phyloP scores from a whole-genome alignment of 2,113 vertebrate genomes.

The Enhydra lutris region DNA sequence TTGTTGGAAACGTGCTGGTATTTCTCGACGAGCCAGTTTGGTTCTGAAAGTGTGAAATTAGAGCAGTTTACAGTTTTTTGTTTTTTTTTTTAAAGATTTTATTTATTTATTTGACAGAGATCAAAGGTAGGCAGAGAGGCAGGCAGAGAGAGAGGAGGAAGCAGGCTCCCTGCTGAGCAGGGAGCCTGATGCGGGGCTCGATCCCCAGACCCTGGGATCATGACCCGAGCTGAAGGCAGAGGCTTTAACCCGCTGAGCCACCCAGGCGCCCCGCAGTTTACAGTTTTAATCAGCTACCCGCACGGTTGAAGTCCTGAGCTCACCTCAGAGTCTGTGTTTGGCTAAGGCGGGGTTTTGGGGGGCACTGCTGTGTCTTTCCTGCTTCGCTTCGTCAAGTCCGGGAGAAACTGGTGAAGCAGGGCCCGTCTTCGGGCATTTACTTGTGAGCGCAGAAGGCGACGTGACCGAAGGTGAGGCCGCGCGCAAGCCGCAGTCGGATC shows the following conservation, averaged over 20 bases:
- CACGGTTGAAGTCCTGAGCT: not conserved
- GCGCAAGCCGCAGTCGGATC: not conserved
- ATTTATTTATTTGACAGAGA: too few relatives aligned
- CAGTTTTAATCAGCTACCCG: not conserved
- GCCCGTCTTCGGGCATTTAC: not conserved
- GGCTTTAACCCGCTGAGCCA: too few relatives aligned
- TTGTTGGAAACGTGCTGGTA: not conserved
- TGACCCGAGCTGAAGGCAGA: too few relatives aligned
- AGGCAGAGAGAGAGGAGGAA: too few relatives aligned
- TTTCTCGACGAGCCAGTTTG: constrained; percentile 44
- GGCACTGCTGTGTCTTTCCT: not conserved
- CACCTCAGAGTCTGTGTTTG: not conserved
- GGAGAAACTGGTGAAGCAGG: not conserved
- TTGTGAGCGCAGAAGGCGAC: too few relatives aligned
- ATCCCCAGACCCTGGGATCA: too few relatives aligned
- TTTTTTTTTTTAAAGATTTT: too few relatives aligned
- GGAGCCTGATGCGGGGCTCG: too few relatives aligned
- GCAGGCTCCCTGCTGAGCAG: too few relatives aligned
- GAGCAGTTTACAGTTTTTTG: not conserved
- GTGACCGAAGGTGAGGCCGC: not conserved
- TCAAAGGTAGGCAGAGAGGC: too few relatives aligned
- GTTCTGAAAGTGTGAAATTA: constrained; percentile 17
- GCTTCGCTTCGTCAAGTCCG: not conserved
- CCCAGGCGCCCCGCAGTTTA: too few relatives aligned
- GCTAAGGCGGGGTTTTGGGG: not conserved